phyloP scores from a whole-genome alignment of 2,888 invertebrate species.

The Chalcis sispes region DNA sequence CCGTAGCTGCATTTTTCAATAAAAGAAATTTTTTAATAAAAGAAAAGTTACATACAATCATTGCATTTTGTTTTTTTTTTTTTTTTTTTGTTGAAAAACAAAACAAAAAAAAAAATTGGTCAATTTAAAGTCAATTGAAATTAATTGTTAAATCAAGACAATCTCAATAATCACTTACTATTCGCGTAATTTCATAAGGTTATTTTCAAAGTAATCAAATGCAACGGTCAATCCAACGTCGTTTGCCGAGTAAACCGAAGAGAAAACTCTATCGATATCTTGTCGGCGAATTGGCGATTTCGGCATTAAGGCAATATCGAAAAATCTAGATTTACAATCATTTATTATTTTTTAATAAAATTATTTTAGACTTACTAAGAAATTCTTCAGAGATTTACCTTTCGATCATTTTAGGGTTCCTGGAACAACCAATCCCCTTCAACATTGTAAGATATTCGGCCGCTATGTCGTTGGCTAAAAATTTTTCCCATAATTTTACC shows the following conservation, averaged over 20 bases:
- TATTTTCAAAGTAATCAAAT: constrained; percentile 60
- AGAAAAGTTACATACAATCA: too few relatives aligned
- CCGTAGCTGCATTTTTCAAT: constrained; percentile 60
- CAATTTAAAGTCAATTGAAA: too few relatives aligned
- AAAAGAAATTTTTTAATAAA: too few relatives aligned
- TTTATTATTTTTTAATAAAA: background rate
- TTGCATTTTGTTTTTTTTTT: too few relatives aligned
- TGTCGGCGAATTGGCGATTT: constrained; percentile 69
- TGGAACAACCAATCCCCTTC: constrained; percentile 78
- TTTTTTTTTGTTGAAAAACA: too few relatives aligned
- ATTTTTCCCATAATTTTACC: constrained; percentile 82
- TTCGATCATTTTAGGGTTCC: constrained; percentile 70
- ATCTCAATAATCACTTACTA: constrained; percentile 62
- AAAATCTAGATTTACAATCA: constrained; percentile 55
- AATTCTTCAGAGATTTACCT: constrained; percentile 72
- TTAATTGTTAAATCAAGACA: too few relatives aligned
- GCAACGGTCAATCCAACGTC: constrained; percentile 61
- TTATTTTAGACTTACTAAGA: constrained; percentile 3
- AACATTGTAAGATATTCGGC: constrained; percentile 76
- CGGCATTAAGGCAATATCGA: constrained; percentile 50
- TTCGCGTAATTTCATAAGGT: constrained; percentile 60
- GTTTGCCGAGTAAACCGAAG: constrained; percentile 70
- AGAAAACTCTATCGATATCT: constrained; percentile 71
- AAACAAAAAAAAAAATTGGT: too few relatives aligned
- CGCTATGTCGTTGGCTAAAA: constrained; percentile 79